Evolutionary conservation across 2,888 invertebrate genomes (phyloP), one percentile per base, ranked within the genome.

Genomic region (Noctua janthina): DNA sequence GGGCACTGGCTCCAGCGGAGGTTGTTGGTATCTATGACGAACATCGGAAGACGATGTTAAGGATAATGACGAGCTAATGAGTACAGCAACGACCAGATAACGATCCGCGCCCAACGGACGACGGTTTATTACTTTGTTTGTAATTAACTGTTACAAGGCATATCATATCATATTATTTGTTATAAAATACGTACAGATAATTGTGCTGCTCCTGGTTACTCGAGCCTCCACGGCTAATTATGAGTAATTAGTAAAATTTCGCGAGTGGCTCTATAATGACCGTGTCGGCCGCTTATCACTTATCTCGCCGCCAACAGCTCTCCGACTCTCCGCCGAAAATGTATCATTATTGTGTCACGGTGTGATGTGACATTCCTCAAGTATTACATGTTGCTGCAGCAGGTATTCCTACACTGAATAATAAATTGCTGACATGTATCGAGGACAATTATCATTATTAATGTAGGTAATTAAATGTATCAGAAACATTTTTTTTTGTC

Each of bases 1-100:
- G 88, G 90, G 85, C 86, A 86, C 82, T 81, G 81, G 78, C 85
- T 90, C 83, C 82, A 78, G 88, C 67, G 79, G 75, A 83, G 83
- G 83, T 69, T 79, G 79, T 68, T 70, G 49, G 69, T 84, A 74
- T 84, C 86, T 82, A 81, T 87, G 87, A 83, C 56, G 78, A 78
- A 79, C 81, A 82, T 64, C 70, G 67, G 54, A 68, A 66, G 80
- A 77, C 76, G 76, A 77, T 81, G 77, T 78, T 56, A 11, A 72
- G 66, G 62, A 79, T 83, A 74, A 76, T 79, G 82, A 79, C 46
- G 68, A 74, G 81, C 81, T 87, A 89, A 88, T 88, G 84, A 88
- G 72, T 83, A 82, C 80, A 80, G 51, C 56, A 74, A 74, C 82
- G 43, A n/a, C 59, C 59, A 70, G 83, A 85, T 71, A 80, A 43